Evolutionary conservation across 2,113 vertebrate genomes (phyloP).

Genomic region (Capricornis sumatraensis): DNA sequence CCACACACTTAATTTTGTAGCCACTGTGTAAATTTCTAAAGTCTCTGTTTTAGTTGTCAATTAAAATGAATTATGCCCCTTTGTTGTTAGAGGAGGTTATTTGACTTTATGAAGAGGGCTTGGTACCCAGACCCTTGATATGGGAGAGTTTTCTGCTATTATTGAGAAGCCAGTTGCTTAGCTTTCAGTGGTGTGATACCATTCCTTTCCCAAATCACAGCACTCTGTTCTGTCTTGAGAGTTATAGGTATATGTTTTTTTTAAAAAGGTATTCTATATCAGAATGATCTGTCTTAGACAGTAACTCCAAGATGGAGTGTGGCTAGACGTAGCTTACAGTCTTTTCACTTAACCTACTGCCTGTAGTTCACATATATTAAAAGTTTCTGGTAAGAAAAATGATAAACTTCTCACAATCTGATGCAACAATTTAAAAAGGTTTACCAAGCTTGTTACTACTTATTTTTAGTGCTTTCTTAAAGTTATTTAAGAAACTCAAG

Average conservation of each 20-base stretch:
- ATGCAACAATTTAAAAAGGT: conserved; percentile 62
- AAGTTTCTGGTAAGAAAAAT: conserved; percentile 56
- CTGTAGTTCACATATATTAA: conserved; percentile 36
- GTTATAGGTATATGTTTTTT: not conserved
- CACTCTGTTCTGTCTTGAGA: not conserved
- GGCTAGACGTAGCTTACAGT: not conserved
- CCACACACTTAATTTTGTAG: not conserved
- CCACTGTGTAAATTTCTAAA: conserved; percentile 12
- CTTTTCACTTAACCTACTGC: not conserved
- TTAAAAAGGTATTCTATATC: not conserved
- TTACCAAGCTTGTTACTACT: conserved; percentile 40
- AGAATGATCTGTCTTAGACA: not conserved
- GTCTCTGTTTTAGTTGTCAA: conserved; percentile 21
- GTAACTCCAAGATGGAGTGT: not conserved
- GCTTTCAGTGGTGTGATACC: not conserved
- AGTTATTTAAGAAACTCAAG: conserved; percentile 37
- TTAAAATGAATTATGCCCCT: conserved; percentile 10
- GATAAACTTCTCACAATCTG: not conserved
- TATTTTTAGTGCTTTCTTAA: conserved; percentile 66
- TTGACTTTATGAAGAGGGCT: not conserved
- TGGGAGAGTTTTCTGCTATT: not conserved
- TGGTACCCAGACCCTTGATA: not conserved
- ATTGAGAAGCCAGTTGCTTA: not conserved
- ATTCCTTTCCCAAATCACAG: not conserved
- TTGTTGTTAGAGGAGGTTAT: not conserved